These are phyloP conservation scores for Pterophyllum scalare DNA, from an alignment of 2,113 vertebrate species.

Conservation along the genomic window DNA sequence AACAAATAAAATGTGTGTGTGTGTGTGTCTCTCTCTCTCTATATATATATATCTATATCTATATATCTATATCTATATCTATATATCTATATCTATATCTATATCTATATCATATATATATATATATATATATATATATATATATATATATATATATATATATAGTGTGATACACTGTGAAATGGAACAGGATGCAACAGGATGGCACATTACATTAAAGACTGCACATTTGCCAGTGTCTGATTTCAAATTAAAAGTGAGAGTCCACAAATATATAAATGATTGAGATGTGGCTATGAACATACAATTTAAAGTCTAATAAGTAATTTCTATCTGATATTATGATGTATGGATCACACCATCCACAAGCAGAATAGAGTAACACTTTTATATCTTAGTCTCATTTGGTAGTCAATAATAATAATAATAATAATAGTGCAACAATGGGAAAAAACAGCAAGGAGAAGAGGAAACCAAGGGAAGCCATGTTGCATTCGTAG, in stretches of 20 bases:
- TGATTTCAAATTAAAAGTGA: not conserved
- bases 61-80: no score
- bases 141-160: no score
- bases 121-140: no score
- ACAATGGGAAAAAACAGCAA: not conserved
- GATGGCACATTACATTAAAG: not conserved
- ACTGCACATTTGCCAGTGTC: not conserved
- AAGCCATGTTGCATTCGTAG: not conserved
- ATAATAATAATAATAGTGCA: not conserved
- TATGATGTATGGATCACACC: not conserved
- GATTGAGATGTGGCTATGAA: not conserved
- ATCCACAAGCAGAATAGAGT: not conserved
- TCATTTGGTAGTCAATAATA: fast-evolving
- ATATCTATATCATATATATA: no score
- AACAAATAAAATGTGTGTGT: no score
- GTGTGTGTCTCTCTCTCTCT: no score
- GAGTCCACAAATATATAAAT: not conserved
- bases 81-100: no score
- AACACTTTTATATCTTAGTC: fast-evolving
- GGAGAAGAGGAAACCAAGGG: not conserved
- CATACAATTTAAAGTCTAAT: not conserved
- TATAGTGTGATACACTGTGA: no score
- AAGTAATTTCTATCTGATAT: not conserved
- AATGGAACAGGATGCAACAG: not conserved
- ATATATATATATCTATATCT: no score